Base-by-base conservation (phyloP, 2,888 invertebrate genomes). In the Chelonus formosanus region DNA sequence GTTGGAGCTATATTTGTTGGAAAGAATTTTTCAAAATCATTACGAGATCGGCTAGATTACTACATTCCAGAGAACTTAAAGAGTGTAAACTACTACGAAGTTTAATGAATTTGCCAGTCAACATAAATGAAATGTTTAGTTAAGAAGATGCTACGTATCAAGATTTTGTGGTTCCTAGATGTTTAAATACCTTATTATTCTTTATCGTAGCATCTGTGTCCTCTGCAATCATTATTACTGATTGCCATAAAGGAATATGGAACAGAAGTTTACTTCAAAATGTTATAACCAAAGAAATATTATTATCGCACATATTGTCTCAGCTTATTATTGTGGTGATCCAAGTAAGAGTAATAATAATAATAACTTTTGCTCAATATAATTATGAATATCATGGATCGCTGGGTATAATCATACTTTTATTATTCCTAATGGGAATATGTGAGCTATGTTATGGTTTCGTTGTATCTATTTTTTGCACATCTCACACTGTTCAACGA, bases 371-470 rank as follows among this genome's bases (percentile, higher is more conserved):
- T 79, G 72, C 85, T 0, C 86, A 89, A 5, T 92, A 90, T 78
- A 84, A 88, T 65, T 86, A 92, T 5, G 86, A 89, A 0, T 88
- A 87, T 40, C 82, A 86, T 2, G 94, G 94, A 2, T 89, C 89
- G 0, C 76, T 90, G 32, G 64, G 86, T 1, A 85, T 89, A 43
- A 88, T 92, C 10, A 87, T 89, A n/a, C 70, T 85, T 0, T 78
- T 95, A 58, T 84, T 92, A 3, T 87, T 92, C 71, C 84, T 94
- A 71, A 88, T 91, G 73, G 95, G 95, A 1, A 85, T 94, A 60
- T 90, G 91, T 75, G 96, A 96, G 67, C 94, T 96, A 94, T 89
- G 91, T 77, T 93, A 92, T 79, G 95, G 90, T 47, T 91, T 96
- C 78, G 87, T 94, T 47, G 90, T 96, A 58, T 95, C 96, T 0